Base-by-base conservation (phyloP, 2,113 vertebrate genomes). In the Cottus gobio region DNA sequence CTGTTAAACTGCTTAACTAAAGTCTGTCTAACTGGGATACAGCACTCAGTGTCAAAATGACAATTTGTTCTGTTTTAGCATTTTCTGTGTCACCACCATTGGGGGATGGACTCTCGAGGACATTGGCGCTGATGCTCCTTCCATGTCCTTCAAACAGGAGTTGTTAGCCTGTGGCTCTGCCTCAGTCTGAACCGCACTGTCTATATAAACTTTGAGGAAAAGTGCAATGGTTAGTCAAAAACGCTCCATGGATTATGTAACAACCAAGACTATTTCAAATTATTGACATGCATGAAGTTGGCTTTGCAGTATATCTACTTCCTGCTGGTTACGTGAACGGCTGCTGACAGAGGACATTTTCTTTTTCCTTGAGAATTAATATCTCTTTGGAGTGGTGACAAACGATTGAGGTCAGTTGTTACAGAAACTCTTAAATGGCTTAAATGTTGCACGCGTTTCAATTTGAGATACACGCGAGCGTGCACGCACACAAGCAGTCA, bases 281-380 rank as follows among this genome's bases (percentile, higher is more conserved):
- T 20, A 71, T 77, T 73, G 50, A 61, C 52, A 61, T 31, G 60
- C 28, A 36, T n/a, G 28, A 71, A 75, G 67, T 57, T 80, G 37
- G 34, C 18, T 48, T 57, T 67, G 39, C 28, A 28, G 11, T 62
- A 62, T 62, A 67, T 66, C 24, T 28, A 11, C 61, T 8, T 64
- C 37, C 57, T 52, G 65, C 60, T 75, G 60, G 71, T 9, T 50
- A 3, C 42, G 26, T 18, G 42, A 37, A 36, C 16, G 2, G 13
- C 16, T 75, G 71, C 67, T 80, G 71, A 75, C 75, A 71, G 72
- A 58, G 42, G 48, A 65, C 31, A 61, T 70, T 76, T 66, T 37
- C 42, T 60, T 5, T 71, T 66, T 74, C 74, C 39, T 64, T 12
- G 1, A 20, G 69, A 54, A 39, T 54, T 44, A 24, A 52, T 74